Conservation (phyloP, 2,113 vertebrate species). For the Capra hircus region DNA sequence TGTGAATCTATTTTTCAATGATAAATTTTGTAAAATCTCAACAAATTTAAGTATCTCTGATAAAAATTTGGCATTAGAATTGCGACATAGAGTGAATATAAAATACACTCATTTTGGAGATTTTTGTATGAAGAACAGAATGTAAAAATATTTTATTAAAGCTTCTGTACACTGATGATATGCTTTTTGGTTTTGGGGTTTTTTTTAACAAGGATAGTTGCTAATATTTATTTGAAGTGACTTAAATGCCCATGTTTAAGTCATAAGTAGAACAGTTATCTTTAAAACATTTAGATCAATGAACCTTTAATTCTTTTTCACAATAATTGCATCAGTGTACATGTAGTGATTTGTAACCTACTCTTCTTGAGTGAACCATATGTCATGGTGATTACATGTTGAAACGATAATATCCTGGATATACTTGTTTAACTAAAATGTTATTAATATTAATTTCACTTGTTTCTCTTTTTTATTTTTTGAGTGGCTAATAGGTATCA, state of each 20-base stretch:
- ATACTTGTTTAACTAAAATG: not conserved
- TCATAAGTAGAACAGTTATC: not conserved
- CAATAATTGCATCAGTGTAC: not conserved
- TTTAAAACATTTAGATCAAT: not conserved
- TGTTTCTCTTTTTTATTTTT: not conserved
- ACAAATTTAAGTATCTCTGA: not conserved
- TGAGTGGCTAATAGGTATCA: not conserved
- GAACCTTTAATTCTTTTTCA: not conserved
- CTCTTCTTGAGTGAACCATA: not conserved
- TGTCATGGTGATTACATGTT: not conserved
- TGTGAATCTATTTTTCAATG: not conserved
- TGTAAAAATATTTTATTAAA: not conserved
- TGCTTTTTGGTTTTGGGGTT: rapidly evolving
- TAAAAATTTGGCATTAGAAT: not conserved
- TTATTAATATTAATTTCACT: not conserved
- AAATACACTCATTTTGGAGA: not conserved
- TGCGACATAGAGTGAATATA: not conserved
- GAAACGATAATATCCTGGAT: not conserved
- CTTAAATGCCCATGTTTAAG: not conserved
- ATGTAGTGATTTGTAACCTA: not conserved
- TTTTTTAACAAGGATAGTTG: not conserved
- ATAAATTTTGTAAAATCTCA: not conserved
- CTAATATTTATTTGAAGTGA: not conserved
- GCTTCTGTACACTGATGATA: not conserved
- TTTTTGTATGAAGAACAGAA: not conserved